A percentile compares a stretch with the other conserved stretches of the same genome.
phyloP scores from a whole-genome alignment of 2,113 vertebrate species.

The Boleophthalmus pectinirostris region DNA sequence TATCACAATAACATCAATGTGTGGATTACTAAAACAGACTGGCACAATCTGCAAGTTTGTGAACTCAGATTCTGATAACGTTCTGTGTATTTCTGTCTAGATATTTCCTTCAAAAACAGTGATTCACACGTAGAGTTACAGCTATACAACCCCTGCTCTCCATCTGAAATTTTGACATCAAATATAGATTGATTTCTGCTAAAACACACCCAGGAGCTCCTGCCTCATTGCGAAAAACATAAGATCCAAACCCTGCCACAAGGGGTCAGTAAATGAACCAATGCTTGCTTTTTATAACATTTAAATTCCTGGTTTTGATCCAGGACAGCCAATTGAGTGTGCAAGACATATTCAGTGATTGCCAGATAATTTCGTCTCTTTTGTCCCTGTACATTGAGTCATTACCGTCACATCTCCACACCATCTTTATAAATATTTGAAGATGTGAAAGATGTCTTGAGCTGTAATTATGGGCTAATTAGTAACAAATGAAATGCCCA shows the following conservation, averaged over 20 bases:
- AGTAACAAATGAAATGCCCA: not conserved
- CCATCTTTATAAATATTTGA: slow-evolving; percentile 12
- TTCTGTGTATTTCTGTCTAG: not conserved
- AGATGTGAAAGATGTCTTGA: slow-evolving; percentile 11
- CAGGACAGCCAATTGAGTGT: not conserved
- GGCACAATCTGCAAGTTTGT: not conserved
- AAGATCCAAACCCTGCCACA: not conserved
- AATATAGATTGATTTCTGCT: not conserved
- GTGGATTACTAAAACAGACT: too few species aligned
- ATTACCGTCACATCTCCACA: slow-evolving; percentile 1
- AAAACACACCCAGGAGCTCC: not conserved
- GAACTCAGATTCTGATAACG: not conserved
- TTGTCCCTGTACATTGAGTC: not conserved
- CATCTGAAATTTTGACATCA: too few species aligned
- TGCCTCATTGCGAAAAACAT: not conserved
- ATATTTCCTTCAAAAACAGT: too few species aligned
- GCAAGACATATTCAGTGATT: not conserved
- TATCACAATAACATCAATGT: too few species aligned
- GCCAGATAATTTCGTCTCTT: not conserved
- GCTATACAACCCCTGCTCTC: too few species aligned
- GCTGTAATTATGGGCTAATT: slow-evolving; percentile 7
- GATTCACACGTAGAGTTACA: too few species aligned
- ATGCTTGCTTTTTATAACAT: not conserved
- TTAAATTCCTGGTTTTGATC: not conserved
- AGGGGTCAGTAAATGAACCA: not conserved